Evolutionary conservation across 2,888 invertebrate species (phyloP).

Genomic region (Sericinus montela): DNA sequence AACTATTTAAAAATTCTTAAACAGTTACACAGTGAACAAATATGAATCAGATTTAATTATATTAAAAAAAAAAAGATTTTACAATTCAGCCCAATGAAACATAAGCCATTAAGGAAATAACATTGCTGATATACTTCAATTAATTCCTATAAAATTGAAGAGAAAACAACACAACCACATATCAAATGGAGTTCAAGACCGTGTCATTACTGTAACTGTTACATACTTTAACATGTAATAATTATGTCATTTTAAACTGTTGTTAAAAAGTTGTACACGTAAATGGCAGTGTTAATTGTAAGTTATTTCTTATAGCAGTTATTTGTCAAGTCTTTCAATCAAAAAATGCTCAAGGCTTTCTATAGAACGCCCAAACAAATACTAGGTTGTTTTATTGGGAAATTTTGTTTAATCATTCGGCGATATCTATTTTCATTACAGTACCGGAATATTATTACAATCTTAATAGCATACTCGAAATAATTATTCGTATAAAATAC

Average conservation of each 20-base stretch:
- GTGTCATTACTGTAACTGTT: conserved; percentile 3
- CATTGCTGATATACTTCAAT: too few relatives aligned
- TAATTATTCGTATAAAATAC: background rate
- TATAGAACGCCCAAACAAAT: too few relatives aligned
- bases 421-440: background rate
- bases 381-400: too few relatives aligned
- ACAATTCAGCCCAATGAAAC: too few relatives aligned
- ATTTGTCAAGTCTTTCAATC: background rate
- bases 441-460: background rate
- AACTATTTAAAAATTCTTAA: too few relatives aligned
- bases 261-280: conserved; percentile 15
- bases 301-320: background rate
- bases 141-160: background rate
- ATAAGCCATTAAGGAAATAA: too few relatives aligned
- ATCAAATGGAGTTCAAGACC: conserved; percentile 5
- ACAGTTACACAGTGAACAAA: too few relatives aligned
- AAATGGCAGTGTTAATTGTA: conserved; percentile 20
- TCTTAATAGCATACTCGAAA: background rate
- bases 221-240: background rate
- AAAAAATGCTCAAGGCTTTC: too few relatives aligned
- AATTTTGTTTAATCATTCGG: too few relatives aligned
- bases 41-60: too few relatives aligned
- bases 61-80: too few relatives aligned
- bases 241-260: background rate
- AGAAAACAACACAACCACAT: background rate